Evolutionary conservation across 2,888 invertebrate genomes (phyloP).

Genomic region (Bursaphelenchus okinawaensis): DNA sequence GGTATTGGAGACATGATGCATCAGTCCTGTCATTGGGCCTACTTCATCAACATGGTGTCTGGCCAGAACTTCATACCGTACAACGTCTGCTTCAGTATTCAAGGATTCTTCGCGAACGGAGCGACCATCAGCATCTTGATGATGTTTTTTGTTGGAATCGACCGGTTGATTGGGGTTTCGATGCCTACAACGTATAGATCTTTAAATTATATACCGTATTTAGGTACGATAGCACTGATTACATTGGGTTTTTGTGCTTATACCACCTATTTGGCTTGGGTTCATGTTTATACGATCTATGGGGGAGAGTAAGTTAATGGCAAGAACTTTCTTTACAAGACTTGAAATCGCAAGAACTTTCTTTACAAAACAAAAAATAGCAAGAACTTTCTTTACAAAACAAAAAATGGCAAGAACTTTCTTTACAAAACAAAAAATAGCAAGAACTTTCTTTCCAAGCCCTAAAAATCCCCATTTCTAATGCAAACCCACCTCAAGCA

Average conservation of each 20-base stretch:
- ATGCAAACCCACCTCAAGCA: too few relatives aligned
- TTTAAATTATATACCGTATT: not conserved
- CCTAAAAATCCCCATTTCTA: too few relatives aligned
- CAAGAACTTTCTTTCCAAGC: too few relatives aligned
- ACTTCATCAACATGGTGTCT: not conserved
- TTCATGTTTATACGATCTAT: not conserved
- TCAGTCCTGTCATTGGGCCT: not conserved
- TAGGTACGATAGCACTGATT: not conserved
- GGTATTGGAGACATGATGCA: not conserved
- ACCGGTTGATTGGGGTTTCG: constrained; percentile 6
- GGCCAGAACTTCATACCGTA: not conserved
- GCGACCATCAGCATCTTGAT: constrained; percentile 9
- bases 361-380: too few relatives aligned
- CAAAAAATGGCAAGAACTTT: too few relatives aligned
- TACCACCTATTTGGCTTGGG: not conserved
- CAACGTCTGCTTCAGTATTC: not conserved
- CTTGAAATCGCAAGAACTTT: too few relatives aligned
- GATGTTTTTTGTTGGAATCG: constrained; percentile 5
- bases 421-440: too few relatives aligned
- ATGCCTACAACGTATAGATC: not conserved
- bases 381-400: too few relatives aligned
- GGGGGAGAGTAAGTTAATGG: not conserved
- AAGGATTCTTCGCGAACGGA: not conserved
- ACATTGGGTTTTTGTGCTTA: not conserved
- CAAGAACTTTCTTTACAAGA: too few relatives aligned